Evolutionary conservation across 2,888 invertebrate genomes (phyloP), one percentile per base, ranked within the genome.

Genomic region (Ophioninae sp.): DNA sequence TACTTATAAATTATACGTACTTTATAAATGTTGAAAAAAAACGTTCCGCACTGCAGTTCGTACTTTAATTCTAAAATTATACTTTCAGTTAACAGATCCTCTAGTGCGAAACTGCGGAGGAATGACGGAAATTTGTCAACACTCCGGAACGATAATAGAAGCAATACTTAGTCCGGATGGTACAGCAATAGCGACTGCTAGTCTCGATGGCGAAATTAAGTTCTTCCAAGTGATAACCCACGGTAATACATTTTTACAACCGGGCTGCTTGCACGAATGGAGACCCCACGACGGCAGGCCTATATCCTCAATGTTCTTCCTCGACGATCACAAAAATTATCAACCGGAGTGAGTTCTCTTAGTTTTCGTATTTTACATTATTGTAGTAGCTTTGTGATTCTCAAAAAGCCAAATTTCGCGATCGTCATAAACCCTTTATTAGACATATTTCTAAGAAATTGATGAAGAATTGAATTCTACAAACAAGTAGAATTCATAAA

Each of bases 81-180:
- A 13, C 61, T 81, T 78, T 80, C 64, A 93, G 91, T 87, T 88
- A 72, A 90, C 86, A 50, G 89, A 91, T 88, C 89, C 90, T 44
- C 86, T 86, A 85, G 85, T 91, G 30, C 88, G 88, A 75, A 88
- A 91, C 76, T 87, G 86, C 13, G 90, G 90, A 21, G 90, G 90
- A 10, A 92, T 92, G 91, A 93, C 95, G 74, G 94, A 94, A 91
- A 94, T 95, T 79, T 93, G 93, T 84, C 94, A 95, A 81, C 95
- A 95, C 89, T 93, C 94, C 0, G 93, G 95, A 89, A 94, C 95
- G 30, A 95, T 98, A 72, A 95, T 97, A 20, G 97, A 97, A 93
- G 97, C 97, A 13, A 96, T 97, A 56, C 97, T 99, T 93, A 97
- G 98, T 65, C 98, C 98, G 0, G 99, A 99, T 94, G 99, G 98